A percentile compares a stretch with the other conserved stretches of the same genome.
Conservation (phyloP, 2,888 invertebrate genomes). For the Drosophila monieri region DNA sequence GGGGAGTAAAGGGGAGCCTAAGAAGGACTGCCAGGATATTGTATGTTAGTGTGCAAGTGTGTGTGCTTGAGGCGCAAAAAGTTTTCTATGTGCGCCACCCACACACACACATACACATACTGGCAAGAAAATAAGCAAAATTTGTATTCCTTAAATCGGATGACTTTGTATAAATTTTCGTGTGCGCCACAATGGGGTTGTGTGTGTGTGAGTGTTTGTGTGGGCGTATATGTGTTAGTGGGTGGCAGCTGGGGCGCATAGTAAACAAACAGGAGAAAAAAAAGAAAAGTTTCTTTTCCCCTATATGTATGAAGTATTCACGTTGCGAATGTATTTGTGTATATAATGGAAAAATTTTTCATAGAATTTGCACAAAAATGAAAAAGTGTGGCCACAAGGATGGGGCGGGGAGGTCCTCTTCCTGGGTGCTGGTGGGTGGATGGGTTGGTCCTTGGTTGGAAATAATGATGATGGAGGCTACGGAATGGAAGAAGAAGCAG, state of each 20-base stretch:
- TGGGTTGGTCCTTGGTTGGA: slow-evolving; percentile 1
- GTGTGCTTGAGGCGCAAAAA: slow-evolving; percentile 43
- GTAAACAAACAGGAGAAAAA: slow-evolving; percentile 47
- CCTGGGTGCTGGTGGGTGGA: slow-evolving; percentile 8
- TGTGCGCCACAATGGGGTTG: slow-evolving; percentile 77
- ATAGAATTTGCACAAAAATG: slow-evolving; percentile 82
- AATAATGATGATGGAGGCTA: slow-evolving; percentile 44
- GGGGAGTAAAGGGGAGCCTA: slow-evolving; percentile 5
- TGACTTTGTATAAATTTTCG: slow-evolving; percentile 83
- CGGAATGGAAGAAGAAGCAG: slow-evolving; percentile 38
- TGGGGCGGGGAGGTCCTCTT: background rate
- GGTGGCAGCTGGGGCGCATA: slow-evolving; percentile 68
- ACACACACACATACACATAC: slow-evolving; percentile 21
- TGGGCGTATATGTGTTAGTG: slow-evolving; percentile 43
- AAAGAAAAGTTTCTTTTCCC: slow-evolving; percentile 57
- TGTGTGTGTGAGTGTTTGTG: slow-evolving; percentile 31
- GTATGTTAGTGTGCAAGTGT: slow-evolving; percentile 45
- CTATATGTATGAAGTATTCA: slow-evolving; percentile 17
- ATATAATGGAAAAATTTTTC: slow-evolving; percentile 82
- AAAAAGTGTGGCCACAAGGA: slow-evolving; percentile 68
- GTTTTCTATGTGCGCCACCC: slow-evolving; percentile 56
- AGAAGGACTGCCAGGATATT: slow-evolving; percentile 23
- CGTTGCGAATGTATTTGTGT: slow-evolving; percentile 36
- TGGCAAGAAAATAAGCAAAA: slow-evolving; percentile 76
- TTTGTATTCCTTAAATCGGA: slow-evolving; percentile 83